phyloP scores from a whole-genome alignment of 1,140 invertebrate species.

The Drosophila hydei region DNA sequence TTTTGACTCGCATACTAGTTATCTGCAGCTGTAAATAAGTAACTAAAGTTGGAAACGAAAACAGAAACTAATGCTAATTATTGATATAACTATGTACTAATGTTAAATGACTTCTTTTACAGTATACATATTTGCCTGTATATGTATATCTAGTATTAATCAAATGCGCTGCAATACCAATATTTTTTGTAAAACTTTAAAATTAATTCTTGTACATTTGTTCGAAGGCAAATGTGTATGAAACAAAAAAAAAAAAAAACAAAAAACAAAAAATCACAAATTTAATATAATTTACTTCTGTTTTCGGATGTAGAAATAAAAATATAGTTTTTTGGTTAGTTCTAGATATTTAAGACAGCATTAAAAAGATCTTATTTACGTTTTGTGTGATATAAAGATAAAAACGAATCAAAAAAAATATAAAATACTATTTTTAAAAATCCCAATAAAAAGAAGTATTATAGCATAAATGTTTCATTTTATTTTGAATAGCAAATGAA shows the following conservation, averaged over 20 bases:
- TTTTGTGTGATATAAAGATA: slow-evolving; percentile 79
- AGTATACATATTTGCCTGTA: slow-evolving; percentile 32
- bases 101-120: slow-evolving; percentile 60
- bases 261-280: slow-evolving; percentile 26
- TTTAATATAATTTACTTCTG: slow-evolving; percentile 39
- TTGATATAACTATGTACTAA: slow-evolving; percentile 60
- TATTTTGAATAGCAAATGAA: background rate
- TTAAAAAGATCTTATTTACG: slow-evolving; percentile 79
- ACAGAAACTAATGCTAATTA: slow-evolving; percentile 15
- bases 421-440: slow-evolving; percentile 75
- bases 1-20: slow-evolving; percentile 66
- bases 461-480: slow-evolving; percentile 53
- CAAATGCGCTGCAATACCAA: slow-evolving; percentile 57
- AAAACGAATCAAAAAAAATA: slow-evolving; percentile 73
- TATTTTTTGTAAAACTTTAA: slow-evolving; percentile 50
- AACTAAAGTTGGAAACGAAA: slow-evolving; percentile 28
- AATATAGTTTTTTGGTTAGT: slow-evolving; percentile 58
- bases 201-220: slow-evolving; percentile 41
- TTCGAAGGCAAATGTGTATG: slow-evolving; percentile 46
- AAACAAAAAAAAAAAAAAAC: slow-evolving; percentile 18
- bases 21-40: slow-evolving; percentile 66
- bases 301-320: slow-evolving; percentile 60
- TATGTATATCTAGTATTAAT: slow-evolving; percentile 64
- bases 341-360: slow-evolving; percentile 72
- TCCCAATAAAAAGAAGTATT: slow-evolving; percentile 82